These are phyloP conservation scores for Listronotus bonariensis DNA, from an alignment of 1,140 invertebrate species.

Conservation along the genomic window DNA sequence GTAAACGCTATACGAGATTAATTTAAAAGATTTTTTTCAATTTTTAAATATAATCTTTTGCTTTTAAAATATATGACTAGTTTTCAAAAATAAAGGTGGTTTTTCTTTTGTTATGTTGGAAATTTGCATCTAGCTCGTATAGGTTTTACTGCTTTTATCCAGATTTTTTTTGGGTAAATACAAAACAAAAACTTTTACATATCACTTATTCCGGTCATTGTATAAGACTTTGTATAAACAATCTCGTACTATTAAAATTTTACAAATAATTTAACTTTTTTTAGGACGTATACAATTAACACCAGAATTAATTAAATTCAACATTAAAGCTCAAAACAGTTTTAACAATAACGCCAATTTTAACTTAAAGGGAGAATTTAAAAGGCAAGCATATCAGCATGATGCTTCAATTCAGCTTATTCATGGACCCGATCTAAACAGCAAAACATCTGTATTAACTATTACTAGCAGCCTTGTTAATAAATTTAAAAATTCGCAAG, in stretches of 20 bases:
- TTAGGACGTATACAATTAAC: slow-evolving; percentile 43
- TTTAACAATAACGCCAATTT: slow-evolving; percentile 65
- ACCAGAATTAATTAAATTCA: slow-evolving; percentile 54
- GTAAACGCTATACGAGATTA: no score
- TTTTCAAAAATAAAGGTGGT: no score
- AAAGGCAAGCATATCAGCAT: slow-evolving; percentile 45
- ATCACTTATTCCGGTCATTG: no score
- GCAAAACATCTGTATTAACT: slow-evolving; percentile 60
- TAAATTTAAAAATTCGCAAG: slow-evolving; percentile 35
- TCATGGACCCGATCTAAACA: slow-evolving; percentile 66
- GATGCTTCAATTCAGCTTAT: slow-evolving; percentile 61
- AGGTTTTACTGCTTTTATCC: no score
- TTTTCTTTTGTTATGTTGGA: no score
- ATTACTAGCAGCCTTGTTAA: slow-evolving; percentile 38
- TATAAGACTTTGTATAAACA: no score
- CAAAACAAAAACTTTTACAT: no score
- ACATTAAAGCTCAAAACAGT: slow-evolving; percentile 59
- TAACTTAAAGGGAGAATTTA: slow-evolving; percentile 59
- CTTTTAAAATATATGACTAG: no score
- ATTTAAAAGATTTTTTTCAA: no score
- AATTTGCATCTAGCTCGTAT: no score
- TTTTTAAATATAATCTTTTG: no score
- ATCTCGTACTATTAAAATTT: no score
- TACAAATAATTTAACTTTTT: not conserved
- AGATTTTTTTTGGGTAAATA: not conserved